Conservation (phyloP, 2,888 invertebrate genomes). For the Lymantria dispar region DNA sequence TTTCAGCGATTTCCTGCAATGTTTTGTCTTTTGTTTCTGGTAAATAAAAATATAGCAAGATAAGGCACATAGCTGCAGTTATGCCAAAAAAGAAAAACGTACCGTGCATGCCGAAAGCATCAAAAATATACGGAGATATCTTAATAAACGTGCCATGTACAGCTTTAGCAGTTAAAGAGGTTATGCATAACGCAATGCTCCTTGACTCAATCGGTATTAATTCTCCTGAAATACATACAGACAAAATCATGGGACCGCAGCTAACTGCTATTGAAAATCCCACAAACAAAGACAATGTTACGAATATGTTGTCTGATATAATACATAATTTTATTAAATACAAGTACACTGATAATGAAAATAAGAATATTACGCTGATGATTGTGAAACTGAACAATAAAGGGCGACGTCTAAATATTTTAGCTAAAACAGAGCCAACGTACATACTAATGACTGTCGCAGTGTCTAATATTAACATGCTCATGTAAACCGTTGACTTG, state of each 20-base stretch:
- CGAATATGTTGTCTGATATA: background rate
- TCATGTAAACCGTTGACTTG: constrained; percentile 34
- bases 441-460: constrained; percentile 39
- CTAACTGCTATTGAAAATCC: constrained; percentile 26
- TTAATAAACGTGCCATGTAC: constrained; percentile 27
- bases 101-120: constrained; percentile 5
- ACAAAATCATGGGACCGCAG: constrained; percentile 40
- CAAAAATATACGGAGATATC: constrained; percentile 28
- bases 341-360: constrained; percentile 1
- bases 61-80: background rate
- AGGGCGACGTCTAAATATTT: constrained; percentile 23
- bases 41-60: background rate
- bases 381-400: constrained; percentile 26
- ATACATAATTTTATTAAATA: constrained; percentile 3
- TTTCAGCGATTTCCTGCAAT: constrained; percentile 1
- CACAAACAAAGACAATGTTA: constrained; percentile 2
- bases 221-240: constrained; percentile 31
- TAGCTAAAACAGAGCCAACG: constrained; percentile 32
- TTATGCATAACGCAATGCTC: constrained; percentile 9
- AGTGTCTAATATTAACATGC: constrained; percentile 41
- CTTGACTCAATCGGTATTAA: constrained; percentile 28
- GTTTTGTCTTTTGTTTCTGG: constrained; percentile 3
- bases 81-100: background rate
- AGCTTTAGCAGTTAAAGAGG: constrained; percentile 16
- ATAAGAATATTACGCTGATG: constrained; percentile 22